phyloP scores from a whole-genome alignment of 2,888 invertebrate genomes.

The Podotricha telesiphe region DNA sequence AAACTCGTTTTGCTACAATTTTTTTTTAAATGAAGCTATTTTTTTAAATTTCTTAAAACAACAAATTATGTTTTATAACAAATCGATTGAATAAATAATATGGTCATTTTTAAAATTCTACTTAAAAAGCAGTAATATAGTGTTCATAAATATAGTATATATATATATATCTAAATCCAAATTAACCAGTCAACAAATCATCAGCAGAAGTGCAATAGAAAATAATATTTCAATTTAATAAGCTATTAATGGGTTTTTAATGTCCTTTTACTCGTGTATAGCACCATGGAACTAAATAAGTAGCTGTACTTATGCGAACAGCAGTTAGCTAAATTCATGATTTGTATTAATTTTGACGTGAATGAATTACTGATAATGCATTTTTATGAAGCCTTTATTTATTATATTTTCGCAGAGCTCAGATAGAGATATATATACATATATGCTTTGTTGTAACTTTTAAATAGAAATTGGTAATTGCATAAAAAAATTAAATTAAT shows the following conservation, averaged over 20 bases:
- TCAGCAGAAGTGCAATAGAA: conserved; percentile 5
- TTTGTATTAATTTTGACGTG: too few species aligned
- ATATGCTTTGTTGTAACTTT: too few species aligned
- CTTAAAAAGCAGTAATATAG: too few species aligned
- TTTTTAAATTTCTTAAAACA: too few species aligned
- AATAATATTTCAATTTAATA: conserved; percentile 30
- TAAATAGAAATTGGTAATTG: too few species aligned
- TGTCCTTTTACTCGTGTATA: conserved; percentile 1
- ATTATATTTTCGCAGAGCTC: background rate
- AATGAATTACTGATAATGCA: background rate
- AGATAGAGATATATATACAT: too few species aligned
- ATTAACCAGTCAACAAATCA: background rate
- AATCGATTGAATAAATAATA: too few species aligned
- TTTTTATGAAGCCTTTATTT: background rate
- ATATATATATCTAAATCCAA: background rate
- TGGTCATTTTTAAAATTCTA: too few species aligned
- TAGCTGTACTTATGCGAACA: background rate
- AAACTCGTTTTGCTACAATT: too few species aligned
- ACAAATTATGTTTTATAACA: too few species aligned
- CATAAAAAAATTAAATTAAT: background rate
- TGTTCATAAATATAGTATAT: background rate
- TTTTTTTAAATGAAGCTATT: too few species aligned
- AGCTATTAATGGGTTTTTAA: conserved; percentile 33
- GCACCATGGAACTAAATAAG: conserved; percentile 2
- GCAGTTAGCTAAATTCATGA: background rate